phyloP scores from a whole-genome alignment of 2,888 invertebrate genomes.

The Dysmachus trigonus region DNA sequence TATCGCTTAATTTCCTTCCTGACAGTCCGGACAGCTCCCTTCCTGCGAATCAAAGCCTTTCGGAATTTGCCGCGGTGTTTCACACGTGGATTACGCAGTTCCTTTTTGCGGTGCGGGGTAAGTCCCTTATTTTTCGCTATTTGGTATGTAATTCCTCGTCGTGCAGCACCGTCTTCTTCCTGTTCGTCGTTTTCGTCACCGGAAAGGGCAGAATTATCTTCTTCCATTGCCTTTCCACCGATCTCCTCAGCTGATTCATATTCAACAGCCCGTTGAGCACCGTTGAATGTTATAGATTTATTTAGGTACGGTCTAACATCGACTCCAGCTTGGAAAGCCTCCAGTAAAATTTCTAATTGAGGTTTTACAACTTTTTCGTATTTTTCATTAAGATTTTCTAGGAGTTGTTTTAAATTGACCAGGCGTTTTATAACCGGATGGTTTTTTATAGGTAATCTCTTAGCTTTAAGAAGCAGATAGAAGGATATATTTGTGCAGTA shows the following conservation, averaged over 20 bases:
- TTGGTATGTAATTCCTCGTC: slow-evolving; percentile 89
- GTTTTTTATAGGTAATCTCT: slow-evolving; percentile 74
- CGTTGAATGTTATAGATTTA: slow-evolving; percentile 50
- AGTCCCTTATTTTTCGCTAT: slow-evolving; percentile 97
- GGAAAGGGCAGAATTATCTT: slow-evolving; percentile 62
- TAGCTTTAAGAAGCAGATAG: slow-evolving; percentile 84
- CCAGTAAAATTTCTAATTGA: slow-evolving; percentile 73
- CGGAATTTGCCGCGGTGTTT: slow-evolving; percentile 92
- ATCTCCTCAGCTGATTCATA: slow-evolving; percentile 49
- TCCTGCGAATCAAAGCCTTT: slow-evolving; percentile 90
- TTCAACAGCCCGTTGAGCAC: neutral
- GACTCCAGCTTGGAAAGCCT: slow-evolving; percentile 65
- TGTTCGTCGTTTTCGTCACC: slow-evolving; percentile 63
- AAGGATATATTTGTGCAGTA: slow-evolving; percentile 88
- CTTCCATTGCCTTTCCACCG: slow-evolving; percentile 63
- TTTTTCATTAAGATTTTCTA: slow-evolving; percentile 76
- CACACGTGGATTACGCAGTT: slow-evolving; percentile 92
- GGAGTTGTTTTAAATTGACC: slow-evolving; percentile 79
- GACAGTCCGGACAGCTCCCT: slow-evolving; percentile 89
- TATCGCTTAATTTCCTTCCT: slow-evolving; percentile 84
- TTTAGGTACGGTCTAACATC: slow-evolving; percentile 56
- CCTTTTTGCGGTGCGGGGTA: slow-evolving; percentile 89
- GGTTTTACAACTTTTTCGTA: slow-evolving; percentile 75
- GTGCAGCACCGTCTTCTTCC: slow-evolving; percentile 62
- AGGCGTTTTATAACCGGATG: slow-evolving; percentile 92